These are phyloP conservation scores for Bilobella aurantiaca DNA, from an alignment of 1,140 invertebrate species.

Conservation along the genomic window DNA sequence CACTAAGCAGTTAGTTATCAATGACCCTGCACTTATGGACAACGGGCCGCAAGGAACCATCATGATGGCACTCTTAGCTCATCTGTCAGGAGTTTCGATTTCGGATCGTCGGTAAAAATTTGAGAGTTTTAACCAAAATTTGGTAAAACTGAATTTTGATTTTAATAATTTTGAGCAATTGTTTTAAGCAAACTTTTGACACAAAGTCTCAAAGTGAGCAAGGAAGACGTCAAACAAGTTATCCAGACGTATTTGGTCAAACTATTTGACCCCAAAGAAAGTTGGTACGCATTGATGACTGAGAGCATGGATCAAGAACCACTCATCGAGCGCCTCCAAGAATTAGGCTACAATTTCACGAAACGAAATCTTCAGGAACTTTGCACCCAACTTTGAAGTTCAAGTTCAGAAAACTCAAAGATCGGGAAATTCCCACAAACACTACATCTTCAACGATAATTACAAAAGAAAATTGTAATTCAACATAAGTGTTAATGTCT, in stretches of 20 bases:
- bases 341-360: constrained; percentile 9
- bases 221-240: constrained; percentile 53
- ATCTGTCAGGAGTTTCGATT: constrained; percentile 16
- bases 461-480: too few species aligned
- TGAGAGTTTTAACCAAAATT: neutral
- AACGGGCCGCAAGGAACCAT: constrained; percentile 28
- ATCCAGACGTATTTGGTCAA: constrained; percentile 57
- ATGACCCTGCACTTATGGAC: constrained; percentile 29
- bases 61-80: constrained; percentile 14
- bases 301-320: constrained; percentile 13
- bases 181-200: constrained; percentile 51
- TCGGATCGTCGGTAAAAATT: constrained; percentile 11
- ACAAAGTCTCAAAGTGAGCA: constrained; percentile 55
- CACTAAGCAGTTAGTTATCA: constrained; percentile 32
- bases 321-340: constrained; percentile 1
- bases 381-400: constrained; percentile 14
- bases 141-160: too few species aligned
- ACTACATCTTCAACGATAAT: too few species aligned
- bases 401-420: neutral
- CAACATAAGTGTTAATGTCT: too few species aligned
- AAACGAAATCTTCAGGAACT: constrained; percentile 15
- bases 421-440: too few species aligned
- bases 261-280: constrained; percentile 49
- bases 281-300: constrained; percentile 39
- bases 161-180: constrained; percentile 8